These are phyloP conservation scores for Agrotis clavis DNA, from an alignment of 2,888 invertebrate species.

Conservation along the genomic window DNA sequence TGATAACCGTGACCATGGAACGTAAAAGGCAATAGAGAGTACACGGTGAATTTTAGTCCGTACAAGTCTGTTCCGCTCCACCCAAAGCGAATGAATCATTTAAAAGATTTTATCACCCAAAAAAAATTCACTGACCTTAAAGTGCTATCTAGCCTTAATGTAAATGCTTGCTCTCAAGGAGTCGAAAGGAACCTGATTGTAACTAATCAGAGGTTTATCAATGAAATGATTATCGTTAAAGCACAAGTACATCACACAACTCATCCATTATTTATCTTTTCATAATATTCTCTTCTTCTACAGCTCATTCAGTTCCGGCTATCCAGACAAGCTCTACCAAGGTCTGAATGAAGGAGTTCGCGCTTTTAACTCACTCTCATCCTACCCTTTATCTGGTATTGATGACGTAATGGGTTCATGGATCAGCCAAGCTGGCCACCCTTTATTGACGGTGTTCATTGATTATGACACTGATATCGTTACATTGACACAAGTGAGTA, in stretches of 20 bases:
- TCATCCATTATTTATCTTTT: background rate
- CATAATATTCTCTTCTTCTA: background rate
- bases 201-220: too few relatives aligned
- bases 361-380: constrained; percentile 69
- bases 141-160: background rate
- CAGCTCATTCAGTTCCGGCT: constrained; percentile 84
- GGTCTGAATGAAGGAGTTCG: constrained; percentile 82
- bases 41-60: too few relatives aligned
- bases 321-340: constrained; percentile 87
- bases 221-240: too few relatives aligned
- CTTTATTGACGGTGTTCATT: constrained; percentile 80
- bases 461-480: constrained; percentile 78
- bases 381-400: constrained; percentile 74
- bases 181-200: too few relatives aligned
- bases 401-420: constrained; percentile 82
- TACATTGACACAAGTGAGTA: constrained; percentile 79
- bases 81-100: too few relatives aligned
- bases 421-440: constrained; percentile 84
- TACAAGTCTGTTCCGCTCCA: too few relatives aligned
- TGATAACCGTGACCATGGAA: too few relatives aligned
- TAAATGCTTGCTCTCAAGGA: background rate
- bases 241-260: too few relatives aligned
- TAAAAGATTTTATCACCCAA: too few relatives aligned
- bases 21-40: too few relatives aligned
- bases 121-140: too few relatives aligned